Conservation (phyloP, 2,113 vertebrate genomes). For the Anas platyrhynchos region DNA sequence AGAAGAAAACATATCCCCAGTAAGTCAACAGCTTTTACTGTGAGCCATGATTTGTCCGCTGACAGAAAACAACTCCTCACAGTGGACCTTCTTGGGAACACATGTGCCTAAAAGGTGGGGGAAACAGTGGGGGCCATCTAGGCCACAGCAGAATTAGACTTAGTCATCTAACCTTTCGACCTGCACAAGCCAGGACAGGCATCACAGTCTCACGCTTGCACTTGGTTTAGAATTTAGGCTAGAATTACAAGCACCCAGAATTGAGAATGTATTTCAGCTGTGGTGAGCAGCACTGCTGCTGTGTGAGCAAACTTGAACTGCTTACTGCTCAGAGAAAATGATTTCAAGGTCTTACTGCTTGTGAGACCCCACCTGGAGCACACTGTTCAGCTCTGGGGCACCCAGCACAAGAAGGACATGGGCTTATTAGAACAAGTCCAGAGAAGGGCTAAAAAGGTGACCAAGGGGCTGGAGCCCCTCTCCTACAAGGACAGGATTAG, state of each 20-base stretch:
- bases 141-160: background rate
- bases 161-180: background rate
- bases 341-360: no score
- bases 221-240: background rate
- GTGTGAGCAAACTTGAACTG: no score
- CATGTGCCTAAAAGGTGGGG: background rate
- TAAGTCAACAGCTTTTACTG: background rate
- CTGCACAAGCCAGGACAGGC: background rate
- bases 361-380: no score
- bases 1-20: background rate
- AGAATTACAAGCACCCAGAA: background rate
- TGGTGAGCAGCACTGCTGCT: background rate
- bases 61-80: background rate
- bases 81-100: background rate
- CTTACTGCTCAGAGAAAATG: background rate
- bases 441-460: no score
- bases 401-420: no score
- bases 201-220: background rate
- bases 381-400: no score
- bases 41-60: fast-evolving
- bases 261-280: background rate
- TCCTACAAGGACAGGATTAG: no score
- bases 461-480: no score
- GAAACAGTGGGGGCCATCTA: background rate
- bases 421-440: no score